Percentiles rank a stretch among this genome's conserved stretches.
These are phyloP conservation scores for Brachyhypopomus gauderio DNA, from an alignment of 2,113 vertebrate species.

Conservation along the genomic window DNA sequence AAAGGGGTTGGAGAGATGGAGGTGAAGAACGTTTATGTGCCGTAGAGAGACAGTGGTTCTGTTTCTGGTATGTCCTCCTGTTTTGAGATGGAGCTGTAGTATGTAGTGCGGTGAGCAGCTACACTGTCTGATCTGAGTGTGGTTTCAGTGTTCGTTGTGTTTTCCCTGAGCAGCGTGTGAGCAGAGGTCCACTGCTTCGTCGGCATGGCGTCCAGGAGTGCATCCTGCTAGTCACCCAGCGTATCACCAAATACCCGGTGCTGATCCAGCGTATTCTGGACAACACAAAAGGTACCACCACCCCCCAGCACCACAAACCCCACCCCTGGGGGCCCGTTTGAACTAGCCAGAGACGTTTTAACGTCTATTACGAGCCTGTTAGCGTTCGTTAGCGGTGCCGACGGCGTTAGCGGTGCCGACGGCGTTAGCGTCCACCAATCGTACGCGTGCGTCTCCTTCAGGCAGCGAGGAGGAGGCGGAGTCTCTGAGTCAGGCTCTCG, in stretches of 20 bases:
- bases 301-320: too few species aligned
- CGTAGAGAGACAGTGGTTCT: too few species aligned
- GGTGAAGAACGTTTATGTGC: too few species aligned
- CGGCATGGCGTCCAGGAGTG: conserved; percentile 92
- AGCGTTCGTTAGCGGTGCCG: too few species aligned
- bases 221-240: conserved; percentile 90
- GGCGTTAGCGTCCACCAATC: neutral
- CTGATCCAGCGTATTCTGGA: conserved; percentile 88
- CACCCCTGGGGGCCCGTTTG: too few species aligned
- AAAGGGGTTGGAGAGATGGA: too few species aligned
- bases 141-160: too few species aligned
- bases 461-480: conserved; percentile 80
- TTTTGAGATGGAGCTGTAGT: too few species aligned
- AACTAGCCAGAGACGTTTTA: too few species aligned
- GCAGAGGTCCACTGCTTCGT: conserved; percentile 82
- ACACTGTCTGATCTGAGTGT: too few species aligned
- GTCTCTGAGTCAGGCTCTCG: conserved; percentile 71
- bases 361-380: too few species aligned
- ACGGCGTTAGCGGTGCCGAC: too few species aligned
- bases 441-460: conserved; percentile 49
- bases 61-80: neutral
- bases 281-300: conserved; percentile 84
- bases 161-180: conserved; percentile 74
- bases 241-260: conserved; percentile 95
- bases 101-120: neutral